A percentile compares a stretch with the other conserved stretches of the same genome.
Conservation (phyloP, 1,140 invertebrate genomes). For the Charaxes varanes region DNA sequence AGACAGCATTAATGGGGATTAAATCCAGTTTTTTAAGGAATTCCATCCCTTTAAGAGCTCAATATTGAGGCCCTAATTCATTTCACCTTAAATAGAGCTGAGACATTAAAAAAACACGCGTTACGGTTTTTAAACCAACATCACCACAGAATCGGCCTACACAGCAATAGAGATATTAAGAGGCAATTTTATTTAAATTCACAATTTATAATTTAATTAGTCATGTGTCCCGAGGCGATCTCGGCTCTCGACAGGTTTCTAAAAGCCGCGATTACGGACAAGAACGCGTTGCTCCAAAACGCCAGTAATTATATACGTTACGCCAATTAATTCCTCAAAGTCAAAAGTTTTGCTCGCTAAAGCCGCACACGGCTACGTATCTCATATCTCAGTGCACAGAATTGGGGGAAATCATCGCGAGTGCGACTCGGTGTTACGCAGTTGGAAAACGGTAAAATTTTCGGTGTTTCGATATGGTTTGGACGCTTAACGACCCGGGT, state of each 20-base stretch:
- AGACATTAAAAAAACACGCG: no score
- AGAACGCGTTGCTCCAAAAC: slow-evolving; percentile 35
- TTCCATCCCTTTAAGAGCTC: no score
- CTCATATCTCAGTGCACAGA: slow-evolving; percentile 1
- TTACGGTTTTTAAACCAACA: no score
- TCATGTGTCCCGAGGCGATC: slow-evolving; percentile 21
- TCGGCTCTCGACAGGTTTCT: slow-evolving; percentile 24
- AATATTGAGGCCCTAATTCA: no score
- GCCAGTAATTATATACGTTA: slow-evolving; percentile 56
- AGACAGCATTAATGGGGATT: no score
- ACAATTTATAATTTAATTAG: slow-evolving; percentile 31
- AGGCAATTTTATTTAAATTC: slow-evolving; percentile 21
- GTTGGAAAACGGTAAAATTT: slow-evolving; percentile 26
- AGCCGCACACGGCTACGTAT: slow-evolving; percentile 1
- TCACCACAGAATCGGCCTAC: no score
- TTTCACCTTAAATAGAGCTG: no score
- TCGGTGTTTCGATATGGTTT: slow-evolving; percentile 44
- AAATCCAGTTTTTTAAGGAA: no score
- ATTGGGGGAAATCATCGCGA: not conserved
- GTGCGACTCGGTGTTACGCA: not conserved
- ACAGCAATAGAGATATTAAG: slow-evolving; percentile 19
- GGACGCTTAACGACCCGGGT: slow-evolving; percentile 40
- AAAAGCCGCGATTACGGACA: slow-evolving; percentile 22
- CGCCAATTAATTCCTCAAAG: slow-evolving; percentile 66
- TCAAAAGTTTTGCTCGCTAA: slow-evolving; percentile 45